Conservation (phyloP, 2,797 vertebrate genomes). For the Chelonia mydas region DNA sequence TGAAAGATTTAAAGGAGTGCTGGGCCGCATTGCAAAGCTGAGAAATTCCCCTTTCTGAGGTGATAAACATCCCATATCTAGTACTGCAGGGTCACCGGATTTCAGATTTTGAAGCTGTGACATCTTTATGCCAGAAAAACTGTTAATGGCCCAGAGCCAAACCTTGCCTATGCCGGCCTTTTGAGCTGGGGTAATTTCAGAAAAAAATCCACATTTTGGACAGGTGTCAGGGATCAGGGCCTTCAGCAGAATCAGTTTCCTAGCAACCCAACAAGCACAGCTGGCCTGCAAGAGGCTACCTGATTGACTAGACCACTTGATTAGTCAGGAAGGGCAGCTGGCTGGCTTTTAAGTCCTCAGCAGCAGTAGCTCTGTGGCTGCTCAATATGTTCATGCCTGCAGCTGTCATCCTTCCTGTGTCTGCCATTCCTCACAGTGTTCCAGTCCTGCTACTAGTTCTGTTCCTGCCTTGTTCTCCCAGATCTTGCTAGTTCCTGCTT, state of each 20-base stretch:
- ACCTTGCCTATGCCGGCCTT: neutral
- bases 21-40: neutral
- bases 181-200: neutral
- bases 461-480: neutral
- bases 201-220: neutral
- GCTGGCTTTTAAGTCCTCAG: neutral
- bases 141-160: neutral
- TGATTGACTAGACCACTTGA: neutral
- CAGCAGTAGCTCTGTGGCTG: neutral
- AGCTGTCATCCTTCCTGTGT: neutral
- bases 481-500: neutral
- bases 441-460: neutral
- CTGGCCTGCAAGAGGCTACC: neutral
- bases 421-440: neutral
- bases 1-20: too few relatives aligned
- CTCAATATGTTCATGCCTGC: neutral
- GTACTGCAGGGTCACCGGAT: neutral
- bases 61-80: neutral
- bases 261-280: neutral
- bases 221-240: neutral
- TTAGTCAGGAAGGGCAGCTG: neutral
- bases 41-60: neutral
- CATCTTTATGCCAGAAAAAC: neutral
- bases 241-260: neutral
- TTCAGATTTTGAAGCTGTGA: neutral